Percentiles rank a stretch among this genome's conserved stretches.
These are phyloP conservation scores for Lithophane semibrunnea DNA, from an alignment of 2,888 invertebrate species.

Conservation along the genomic window DNA sequence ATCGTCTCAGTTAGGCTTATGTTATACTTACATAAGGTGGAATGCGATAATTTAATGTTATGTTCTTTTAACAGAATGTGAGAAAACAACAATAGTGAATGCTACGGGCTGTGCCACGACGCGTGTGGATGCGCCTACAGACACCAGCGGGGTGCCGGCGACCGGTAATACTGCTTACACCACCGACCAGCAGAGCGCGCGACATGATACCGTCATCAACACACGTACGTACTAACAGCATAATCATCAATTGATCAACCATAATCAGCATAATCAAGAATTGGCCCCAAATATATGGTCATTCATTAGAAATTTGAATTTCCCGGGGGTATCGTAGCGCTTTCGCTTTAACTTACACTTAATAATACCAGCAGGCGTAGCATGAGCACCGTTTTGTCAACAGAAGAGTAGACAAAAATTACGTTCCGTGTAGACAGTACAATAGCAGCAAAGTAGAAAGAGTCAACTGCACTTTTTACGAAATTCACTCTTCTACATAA, in stretches of 20 bases:
- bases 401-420: too few relatives aligned
- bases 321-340: background rate
- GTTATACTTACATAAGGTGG: background rate
- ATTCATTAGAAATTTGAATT: background rate
- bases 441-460: too few relatives aligned
- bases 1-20: background rate
- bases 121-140: slow-evolving; percentile 53
- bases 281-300: background rate
- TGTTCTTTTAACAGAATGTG: slow-evolving; percentile 76
- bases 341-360: background rate
- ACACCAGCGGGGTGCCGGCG: slow-evolving; percentile 47
- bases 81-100: slow-evolving; percentile 76
- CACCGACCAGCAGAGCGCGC: slow-evolving; percentile 72
- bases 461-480: too few relatives aligned
- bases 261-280: background rate
- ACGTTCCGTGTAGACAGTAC: too few relatives aligned
- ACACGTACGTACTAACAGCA: slow-evolving; percentile 62
- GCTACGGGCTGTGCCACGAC: slow-evolving; percentile 68
- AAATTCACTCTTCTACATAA: too few relatives aligned
- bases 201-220: slow-evolving; percentile 72
- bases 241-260: too few relatives aligned
- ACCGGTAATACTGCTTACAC: slow-evolving; percentile 77
- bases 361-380: background rate
- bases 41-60: background rate
- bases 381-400: too few relatives aligned